phyloP scores from a whole-genome alignment of 2,888 invertebrate species.

The Eumerus sabulonum region DNA sequence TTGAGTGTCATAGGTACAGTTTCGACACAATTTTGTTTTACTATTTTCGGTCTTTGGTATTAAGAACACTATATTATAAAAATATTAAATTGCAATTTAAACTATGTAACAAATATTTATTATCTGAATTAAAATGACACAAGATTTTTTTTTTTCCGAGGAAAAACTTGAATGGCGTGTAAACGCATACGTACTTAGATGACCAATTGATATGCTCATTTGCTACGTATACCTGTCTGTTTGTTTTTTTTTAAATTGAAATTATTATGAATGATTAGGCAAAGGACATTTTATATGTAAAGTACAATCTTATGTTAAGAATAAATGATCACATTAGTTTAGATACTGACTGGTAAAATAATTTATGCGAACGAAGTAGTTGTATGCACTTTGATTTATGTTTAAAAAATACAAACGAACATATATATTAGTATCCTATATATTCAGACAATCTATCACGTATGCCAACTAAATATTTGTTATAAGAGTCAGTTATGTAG shows the following conservation, averaged over 20 bases:
- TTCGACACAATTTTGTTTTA: conserved; percentile 10
- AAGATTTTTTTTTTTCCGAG: conserved; percentile 12
- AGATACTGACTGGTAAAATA: too few species aligned
- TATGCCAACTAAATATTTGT: too few species aligned
- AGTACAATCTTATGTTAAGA: conserved; percentile 45
- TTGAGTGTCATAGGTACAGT: conserved; percentile 52
- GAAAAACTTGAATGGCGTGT: conserved; percentile 34
- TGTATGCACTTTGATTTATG: too few species aligned
- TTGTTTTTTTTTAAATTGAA: conserved; percentile 65
- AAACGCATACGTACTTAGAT: conserved; percentile 41
- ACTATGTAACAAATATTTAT: not conserved
- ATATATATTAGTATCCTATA: too few species aligned
- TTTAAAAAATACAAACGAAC: too few species aligned
- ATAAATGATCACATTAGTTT: too few species aligned
- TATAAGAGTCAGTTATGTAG: too few species aligned
- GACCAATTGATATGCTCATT: conserved; percentile 74
- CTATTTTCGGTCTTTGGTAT: conserved; percentile 14
- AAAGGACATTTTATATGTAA: conserved; percentile 25
- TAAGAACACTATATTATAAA: conserved; percentile 26
- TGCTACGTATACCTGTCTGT: conserved; percentile 79
- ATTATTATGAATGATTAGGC: not conserved
- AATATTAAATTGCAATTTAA: not conserved
- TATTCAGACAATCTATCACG: too few species aligned
- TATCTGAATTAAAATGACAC: conserved; percentile 66
- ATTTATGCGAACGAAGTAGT: too few species aligned